Percentiles rank a stretch among this genome's conserved stretches.
Evolutionary conservation across 2,113 vertebrate species (phyloP).

Genomic region (Craseonycteris thonglongyai): DNA sequence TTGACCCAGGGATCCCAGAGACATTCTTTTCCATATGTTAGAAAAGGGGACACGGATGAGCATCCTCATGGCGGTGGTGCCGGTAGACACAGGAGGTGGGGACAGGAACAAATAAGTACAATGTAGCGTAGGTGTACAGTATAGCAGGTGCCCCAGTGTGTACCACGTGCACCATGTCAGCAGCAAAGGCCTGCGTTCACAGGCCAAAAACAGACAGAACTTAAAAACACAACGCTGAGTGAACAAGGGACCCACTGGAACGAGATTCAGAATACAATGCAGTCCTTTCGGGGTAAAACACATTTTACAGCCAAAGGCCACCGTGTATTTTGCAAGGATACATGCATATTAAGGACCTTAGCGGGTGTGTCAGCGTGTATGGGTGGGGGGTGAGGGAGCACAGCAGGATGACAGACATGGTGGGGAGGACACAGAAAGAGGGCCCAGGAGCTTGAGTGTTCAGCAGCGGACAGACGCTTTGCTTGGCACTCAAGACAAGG

Average conservation of each 20-base stretch:
- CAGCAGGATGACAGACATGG: neutral
- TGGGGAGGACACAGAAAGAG: neutral
- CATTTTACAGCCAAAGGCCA: too few relatives aligned
- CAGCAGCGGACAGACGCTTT: neutral
- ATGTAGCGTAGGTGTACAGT: rapidly evolving
- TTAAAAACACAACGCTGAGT: neutral
- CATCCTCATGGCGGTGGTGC: neutral
- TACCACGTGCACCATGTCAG: neutral
- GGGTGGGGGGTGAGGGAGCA: neutral
- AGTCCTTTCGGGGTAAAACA: neutral
- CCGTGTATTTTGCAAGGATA: neutral
- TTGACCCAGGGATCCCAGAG: neutral
- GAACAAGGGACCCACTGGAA: neutral
- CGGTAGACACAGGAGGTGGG: neutral
- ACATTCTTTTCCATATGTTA: neutral
- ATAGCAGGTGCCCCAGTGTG: rapidly evolving
- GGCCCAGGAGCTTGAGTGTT: rapidly evolving
- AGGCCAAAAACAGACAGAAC: neutral
- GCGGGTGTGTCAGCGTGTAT: rapidly evolving
- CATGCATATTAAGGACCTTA: too few relatives aligned
- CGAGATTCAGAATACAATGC: neutral
- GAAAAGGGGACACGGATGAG: neutral
- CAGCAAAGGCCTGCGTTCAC: too few relatives aligned
- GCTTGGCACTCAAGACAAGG: neutral
- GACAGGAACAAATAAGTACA: neutral